phyloP scores from a whole-genome alignment of 2,797 vertebrate species.

The Erethizon dorsatum region DNA sequence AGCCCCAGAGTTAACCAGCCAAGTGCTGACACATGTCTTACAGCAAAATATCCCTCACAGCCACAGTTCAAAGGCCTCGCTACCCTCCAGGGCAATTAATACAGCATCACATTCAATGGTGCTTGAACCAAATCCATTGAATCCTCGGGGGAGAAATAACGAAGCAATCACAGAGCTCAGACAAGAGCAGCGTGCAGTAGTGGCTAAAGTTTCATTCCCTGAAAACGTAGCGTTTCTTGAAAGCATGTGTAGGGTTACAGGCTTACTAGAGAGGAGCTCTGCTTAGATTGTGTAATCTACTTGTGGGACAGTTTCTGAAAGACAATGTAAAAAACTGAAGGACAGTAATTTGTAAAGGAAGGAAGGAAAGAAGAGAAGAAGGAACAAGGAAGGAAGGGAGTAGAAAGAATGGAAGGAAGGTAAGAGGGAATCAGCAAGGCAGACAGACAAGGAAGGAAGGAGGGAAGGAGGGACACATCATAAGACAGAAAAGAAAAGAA shows the following conservation, averaged over 20 bases:
- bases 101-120: conserved; percentile 92
- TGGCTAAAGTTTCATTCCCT: conserved; percentile 84
- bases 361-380: background rate
- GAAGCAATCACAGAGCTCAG: conserved; percentile 88
- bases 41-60: conserved; percentile 93
- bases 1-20: conserved; percentile 91
- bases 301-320: background rate
- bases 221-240: conserved; percentile 76
- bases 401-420: accelerated
- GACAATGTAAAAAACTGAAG: conserved; percentile 31
- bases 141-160: conserved; percentile 89
- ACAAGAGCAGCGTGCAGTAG: conserved; percentile 86
- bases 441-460: accelerated
- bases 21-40: conserved; percentile 93
- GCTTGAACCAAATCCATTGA: conserved; percentile 92
- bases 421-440: background rate
- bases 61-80: conserved; percentile 92
- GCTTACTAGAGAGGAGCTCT: background rate
- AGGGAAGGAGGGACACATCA: background rate
- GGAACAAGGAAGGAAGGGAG: accelerated
- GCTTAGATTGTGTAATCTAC: conserved; percentile 38
- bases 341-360: background rate
- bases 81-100: conserved; percentile 93
- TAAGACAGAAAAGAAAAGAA: background rate
- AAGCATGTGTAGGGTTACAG: conserved; percentile 75